A percentile compares a stretch with the other conserved stretches of the same genome.
phyloP scores from a whole-genome alignment of 2,797 vertebrate species.

The Channallabes apus region DNA sequence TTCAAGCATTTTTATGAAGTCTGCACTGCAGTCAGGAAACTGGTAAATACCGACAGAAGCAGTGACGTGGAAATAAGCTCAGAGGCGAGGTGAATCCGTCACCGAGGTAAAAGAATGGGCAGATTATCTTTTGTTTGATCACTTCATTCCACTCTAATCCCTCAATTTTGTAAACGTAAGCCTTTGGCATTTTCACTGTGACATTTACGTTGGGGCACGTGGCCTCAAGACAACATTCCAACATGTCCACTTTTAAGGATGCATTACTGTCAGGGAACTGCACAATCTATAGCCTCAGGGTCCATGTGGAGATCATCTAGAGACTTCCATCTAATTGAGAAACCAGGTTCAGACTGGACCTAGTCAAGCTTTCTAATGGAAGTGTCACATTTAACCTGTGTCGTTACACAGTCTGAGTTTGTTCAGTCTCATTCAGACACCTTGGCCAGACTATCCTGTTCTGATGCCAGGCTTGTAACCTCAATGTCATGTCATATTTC shows the following conservation, averaged over 20 bases:
- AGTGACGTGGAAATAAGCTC: constrained; percentile 17
- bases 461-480: not conserved
- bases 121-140: constrained; percentile 35
- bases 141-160: constrained; percentile 17
- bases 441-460: not conserved
- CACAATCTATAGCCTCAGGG: constrained; percentile 17
- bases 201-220: not conserved
- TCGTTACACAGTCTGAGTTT: constrained; percentile 56
- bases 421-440: constrained; percentile 1
- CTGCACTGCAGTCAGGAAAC: constrained; percentile 16
- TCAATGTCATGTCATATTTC: not conserved
- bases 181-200: constrained; percentile 13
- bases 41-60: constrained; percentile 18
- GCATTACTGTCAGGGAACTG: not conserved
- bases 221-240: constrained; percentile 12
- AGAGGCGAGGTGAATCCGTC: constrained; percentile 7
- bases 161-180: constrained; percentile 17
- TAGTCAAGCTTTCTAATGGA: constrained; percentile 37
- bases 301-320: constrained; percentile 10
- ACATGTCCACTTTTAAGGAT: constrained; percentile 11
- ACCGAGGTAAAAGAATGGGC: not conserved
- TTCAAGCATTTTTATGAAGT: constrained; percentile 28
- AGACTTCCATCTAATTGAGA: constrained; percentile 18
- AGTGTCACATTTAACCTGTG: constrained; percentile 54
- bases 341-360: constrained; percentile 8